phyloP scores from a whole-genome alignment of 23 tunicate species.

The Trididemnum clinides region DNA sequence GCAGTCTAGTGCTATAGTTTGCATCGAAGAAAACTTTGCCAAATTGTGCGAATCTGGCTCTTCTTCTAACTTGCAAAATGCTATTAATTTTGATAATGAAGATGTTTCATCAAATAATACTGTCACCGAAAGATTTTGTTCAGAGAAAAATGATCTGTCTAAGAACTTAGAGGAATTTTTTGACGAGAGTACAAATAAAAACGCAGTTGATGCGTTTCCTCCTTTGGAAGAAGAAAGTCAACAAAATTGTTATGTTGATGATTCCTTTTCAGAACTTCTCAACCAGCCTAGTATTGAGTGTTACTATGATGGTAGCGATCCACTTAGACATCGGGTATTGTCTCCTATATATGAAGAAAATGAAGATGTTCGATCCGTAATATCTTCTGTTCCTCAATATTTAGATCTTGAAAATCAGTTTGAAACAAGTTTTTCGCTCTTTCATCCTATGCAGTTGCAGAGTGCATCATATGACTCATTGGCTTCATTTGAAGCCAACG shows the following conservation, averaged over 20 bases:
- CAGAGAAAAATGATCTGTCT: too few relatives aligned
- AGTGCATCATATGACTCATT: conserved; percentile 69
- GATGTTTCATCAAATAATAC: too few relatives aligned
- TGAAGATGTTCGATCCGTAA: conserved; percentile 33
- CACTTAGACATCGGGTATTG: conserved; percentile 26
- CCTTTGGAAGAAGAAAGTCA: neutral
- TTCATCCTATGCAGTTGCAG: neutral
- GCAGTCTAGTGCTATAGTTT: conserved; percentile 39
- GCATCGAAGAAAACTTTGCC: conserved; percentile 26
- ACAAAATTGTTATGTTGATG: neutral
- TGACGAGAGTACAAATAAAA: too few relatives aligned
- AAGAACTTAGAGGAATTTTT: too few relatives aligned
- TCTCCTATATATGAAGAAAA: conserved; percentile 77
- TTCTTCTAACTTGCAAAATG: too few relatives aligned
- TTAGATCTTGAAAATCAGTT: neutral
- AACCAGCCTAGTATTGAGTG: neutral
- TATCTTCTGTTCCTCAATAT: neutral
- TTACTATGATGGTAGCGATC: neutral
- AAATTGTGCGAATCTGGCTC: neutral
- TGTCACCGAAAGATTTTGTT: too few relatives aligned
- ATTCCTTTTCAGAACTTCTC: neutral
- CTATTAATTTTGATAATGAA: too few relatives aligned
- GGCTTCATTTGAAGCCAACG: conserved; percentile 85
- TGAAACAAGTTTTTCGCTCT: neutral
- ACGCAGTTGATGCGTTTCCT: too few relatives aligned